These are phyloP conservation scores for Lacerta viridis DNA, from an alignment of 2,797 vertebrate species.

Conservation along the genomic window DNA sequence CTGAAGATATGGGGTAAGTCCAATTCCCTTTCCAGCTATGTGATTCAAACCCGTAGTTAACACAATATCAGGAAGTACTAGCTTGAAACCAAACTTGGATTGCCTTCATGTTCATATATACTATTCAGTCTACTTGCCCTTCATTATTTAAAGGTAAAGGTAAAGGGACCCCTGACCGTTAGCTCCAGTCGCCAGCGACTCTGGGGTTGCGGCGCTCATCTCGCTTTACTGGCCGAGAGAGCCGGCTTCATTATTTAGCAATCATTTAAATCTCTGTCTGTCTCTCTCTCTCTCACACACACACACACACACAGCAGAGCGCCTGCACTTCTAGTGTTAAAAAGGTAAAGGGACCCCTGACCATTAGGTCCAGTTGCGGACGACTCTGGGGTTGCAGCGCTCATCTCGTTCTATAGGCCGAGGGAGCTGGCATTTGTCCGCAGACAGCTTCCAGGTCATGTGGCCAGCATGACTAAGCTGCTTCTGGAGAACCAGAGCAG, in stretches of 20 bases:
- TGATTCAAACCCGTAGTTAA: neutral
- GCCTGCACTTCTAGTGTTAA: neutral
- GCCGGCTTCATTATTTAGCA: neutral
- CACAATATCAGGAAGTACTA: neutral
- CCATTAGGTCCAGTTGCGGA: no score
- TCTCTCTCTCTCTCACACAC: neutral
- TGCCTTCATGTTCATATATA: neutral
- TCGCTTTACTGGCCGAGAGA: no score
- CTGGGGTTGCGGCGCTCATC: no score
- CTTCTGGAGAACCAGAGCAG: no score
- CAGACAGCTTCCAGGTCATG: no score
- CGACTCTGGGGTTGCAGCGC: no score
- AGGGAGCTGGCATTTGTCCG: no score
- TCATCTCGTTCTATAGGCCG: no score
- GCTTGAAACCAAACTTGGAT: neutral
- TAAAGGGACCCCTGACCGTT: no score
- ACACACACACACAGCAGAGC: neutral
- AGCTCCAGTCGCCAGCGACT: no score
- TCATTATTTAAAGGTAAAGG: neutral
- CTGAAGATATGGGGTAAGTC: neutral
- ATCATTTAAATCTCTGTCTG: neutral
- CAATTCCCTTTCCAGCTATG: neutral
- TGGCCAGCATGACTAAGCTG: no score
- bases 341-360: no score
- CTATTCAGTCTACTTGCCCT: neutral